phyloP scores from a whole-genome alignment of 2,113 vertebrate species.

The Carollia perspicillata region DNA sequence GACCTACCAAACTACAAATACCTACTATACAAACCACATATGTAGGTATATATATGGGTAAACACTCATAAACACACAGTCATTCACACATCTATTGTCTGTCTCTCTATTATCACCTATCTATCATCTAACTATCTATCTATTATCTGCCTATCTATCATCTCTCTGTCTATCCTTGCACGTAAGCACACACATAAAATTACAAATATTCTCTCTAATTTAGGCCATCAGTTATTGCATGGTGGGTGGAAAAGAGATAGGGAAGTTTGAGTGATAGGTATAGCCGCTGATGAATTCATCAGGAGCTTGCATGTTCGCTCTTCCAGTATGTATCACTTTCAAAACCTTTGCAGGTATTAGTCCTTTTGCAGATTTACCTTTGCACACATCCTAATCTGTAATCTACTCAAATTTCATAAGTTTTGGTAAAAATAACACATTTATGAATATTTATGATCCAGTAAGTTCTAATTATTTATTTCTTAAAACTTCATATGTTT shows the following conservation, averaged over 20 bases:
- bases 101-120: no score
- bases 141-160: neutral
- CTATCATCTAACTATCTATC: neutral
- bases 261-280: neutral
- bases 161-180: neutral
- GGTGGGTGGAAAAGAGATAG: neutral
- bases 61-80: neutral
- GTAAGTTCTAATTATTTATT: neutral
- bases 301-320: neutral
- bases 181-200: accelerated
- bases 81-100: no score
- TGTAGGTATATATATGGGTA: accelerated
- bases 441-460: neutral
- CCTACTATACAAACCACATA: neutral
- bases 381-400: neutral
- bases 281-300: neutral
- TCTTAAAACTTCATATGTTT: neutral
- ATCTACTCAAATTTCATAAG: neutral
- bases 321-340: neutral
- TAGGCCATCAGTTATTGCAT: neutral
- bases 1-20: neutral
- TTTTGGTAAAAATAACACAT: neutral
- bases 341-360: neutral
- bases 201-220: neutral
- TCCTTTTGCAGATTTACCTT: neutral